Percentiles rank a stretch among this genome's conserved stretches.
Evolutionary conservation across 2,113 vertebrate species (phyloP).

Genomic region (Cephalopterus ornatus): DNA sequence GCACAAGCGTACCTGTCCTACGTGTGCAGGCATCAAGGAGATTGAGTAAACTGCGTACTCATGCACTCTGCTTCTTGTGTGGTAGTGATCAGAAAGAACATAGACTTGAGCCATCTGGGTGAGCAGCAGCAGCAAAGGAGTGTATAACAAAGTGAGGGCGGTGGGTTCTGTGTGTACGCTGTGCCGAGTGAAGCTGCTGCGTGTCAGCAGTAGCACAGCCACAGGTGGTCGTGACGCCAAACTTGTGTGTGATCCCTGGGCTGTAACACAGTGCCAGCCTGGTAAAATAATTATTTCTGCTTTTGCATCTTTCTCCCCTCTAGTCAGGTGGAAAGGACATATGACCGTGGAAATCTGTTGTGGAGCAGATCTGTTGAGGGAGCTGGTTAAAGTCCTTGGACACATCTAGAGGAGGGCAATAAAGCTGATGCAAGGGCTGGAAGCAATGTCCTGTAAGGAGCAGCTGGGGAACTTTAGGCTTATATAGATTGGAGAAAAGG

Average conservation of each 20-base stretch:
- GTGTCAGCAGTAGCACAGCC: accelerated
- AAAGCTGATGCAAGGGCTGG: neutral
- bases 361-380: neutral
- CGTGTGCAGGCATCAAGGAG: neutral
- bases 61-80: neutral
- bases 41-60: neutral
- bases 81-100: neutral
- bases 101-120: neutral
- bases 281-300: neutral
- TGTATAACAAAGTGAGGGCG: accelerated
- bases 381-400: neutral
- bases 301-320: neutral
- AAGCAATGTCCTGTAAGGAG: neutral
- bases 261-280: neutral
- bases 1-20: neutral
- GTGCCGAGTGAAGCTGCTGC: neutral
- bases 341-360: neutral
- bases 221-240: neutral
- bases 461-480: neutral
- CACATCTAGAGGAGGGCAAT: neutral
- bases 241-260: neutral
- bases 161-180: neutral
- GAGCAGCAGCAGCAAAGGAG: neutral
- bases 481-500: neutral
- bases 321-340: neutral